phyloP scores from a whole-genome alignment of 2,797 vertebrate genomes.

The Prunella strophiata region DNA sequence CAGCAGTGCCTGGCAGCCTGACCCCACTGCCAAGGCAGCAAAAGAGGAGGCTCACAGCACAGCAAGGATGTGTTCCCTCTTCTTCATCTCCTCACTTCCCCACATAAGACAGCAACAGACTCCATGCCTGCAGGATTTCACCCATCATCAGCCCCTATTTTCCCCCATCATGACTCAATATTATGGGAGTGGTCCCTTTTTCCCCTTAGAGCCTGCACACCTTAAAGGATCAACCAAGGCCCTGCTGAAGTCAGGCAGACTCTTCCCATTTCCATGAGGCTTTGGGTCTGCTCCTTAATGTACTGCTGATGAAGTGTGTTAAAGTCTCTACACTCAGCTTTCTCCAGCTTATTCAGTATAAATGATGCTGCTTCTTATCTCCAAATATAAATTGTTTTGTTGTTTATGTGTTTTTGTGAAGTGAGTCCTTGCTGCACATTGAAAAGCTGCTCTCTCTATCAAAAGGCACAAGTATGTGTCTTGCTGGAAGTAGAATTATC shows the following conservation, averaged over 20 bases:
- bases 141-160: neutral
- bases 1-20: neutral
- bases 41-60: neutral
- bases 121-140: neutral
- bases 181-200: neutral
- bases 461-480: neutral
- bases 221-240: neutral
- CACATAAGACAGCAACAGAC: neutral
- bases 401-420: neutral
- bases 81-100: neutral
- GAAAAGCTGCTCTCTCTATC: neutral
- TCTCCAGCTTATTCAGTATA: neutral
- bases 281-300: neutral
- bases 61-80: neutral
- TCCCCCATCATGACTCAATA: neutral
- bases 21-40: neutral
- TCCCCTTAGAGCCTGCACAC: neutral
- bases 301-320: neutral
- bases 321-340: neutral
- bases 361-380: neutral
- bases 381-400: neutral
- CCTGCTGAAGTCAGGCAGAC: neutral
- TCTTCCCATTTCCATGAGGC: neutral
- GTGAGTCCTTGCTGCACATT: neutral
- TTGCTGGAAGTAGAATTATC: neutral